phyloP scores from a whole-genome alignment of 2,888 invertebrate genomes.

The Drosophila falleni region DNA sequence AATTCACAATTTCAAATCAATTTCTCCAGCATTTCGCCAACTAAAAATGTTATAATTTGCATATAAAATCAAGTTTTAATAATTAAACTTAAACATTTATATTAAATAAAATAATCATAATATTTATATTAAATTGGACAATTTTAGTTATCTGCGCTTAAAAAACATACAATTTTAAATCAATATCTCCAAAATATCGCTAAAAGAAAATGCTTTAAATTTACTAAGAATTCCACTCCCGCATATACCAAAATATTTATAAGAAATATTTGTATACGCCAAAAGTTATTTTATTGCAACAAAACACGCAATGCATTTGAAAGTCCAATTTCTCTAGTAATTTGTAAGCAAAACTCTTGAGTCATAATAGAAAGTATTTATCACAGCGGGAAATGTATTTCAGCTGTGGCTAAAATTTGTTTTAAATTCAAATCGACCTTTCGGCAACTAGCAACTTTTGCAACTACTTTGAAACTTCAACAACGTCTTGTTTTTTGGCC shows the following conservation, averaged over 20 bases:
- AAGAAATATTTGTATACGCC: background rate
- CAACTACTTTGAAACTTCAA: constrained; percentile 28
- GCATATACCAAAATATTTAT: background rate
- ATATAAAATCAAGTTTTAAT: too few relatives aligned
- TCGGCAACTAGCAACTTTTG: constrained; percentile 14
- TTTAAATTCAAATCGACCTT: constrained; percentile 26
- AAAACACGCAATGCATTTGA: background rate
- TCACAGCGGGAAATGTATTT: constrained; percentile 3
- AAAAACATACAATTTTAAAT: background rate
- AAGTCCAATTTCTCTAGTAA: background rate
- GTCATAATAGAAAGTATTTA: constrained; percentile 9
- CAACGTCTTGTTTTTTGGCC: constrained; percentile 13
- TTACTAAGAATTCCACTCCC: background rate
- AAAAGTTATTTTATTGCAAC: background rate
- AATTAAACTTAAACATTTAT: too few relatives aligned
- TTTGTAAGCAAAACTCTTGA: background rate
- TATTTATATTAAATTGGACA: too few relatives aligned
- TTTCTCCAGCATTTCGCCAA: background rate
- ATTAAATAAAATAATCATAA: too few relatives aligned
- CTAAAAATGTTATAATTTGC: too few relatives aligned
- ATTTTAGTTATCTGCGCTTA: background rate
- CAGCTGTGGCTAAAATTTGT: constrained; percentile 8
- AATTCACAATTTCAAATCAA: too few relatives aligned
- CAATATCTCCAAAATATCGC: background rate
- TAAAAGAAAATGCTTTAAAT: background rate